A percentile compares a stretch with the other conserved stretches of the same genome.
Evolutionary conservation across 1,140 invertebrate species (phyloP).

Genomic region (Leptopilina clavipes): DNA sequence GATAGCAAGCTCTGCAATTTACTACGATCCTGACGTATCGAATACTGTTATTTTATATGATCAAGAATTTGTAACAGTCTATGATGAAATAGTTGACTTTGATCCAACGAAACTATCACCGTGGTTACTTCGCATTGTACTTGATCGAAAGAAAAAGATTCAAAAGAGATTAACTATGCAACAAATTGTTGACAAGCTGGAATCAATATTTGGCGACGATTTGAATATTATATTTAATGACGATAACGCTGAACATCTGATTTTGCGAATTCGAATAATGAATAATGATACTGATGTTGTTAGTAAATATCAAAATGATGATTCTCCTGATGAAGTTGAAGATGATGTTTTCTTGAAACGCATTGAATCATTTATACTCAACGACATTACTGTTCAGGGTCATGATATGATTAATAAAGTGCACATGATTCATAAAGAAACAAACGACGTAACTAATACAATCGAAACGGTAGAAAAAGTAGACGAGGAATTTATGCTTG

Average conservation of each 20-base stretch:
- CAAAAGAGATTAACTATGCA: conserved; percentile 99
- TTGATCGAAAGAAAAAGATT: conserved; percentile 99
- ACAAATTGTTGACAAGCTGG: conserved; percentile 99
- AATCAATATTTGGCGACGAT: conserved; percentile 98
- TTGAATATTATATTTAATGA: conserved; percentile 99
- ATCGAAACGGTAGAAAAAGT: conserved; percentile 86
- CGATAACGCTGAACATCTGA: conserved; percentile 99
- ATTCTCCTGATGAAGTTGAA: conserved; percentile 99
- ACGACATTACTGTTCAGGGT: conserved; percentile 95
- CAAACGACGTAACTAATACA: too few species aligned
- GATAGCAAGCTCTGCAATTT: conserved; percentile 99
- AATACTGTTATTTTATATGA: conserved; percentile 99
- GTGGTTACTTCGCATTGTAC: conserved; percentile 98
- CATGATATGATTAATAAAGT: conserved; percentile 95
- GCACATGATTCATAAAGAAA: conserved; percentile 92
- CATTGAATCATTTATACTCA: conserved; percentile 99
- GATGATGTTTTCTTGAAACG: conserved; percentile 99
- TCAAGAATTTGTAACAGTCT: conserved; percentile 99
- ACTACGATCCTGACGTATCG: conserved; percentile 99
- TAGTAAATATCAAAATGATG: too few species aligned
- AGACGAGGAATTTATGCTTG: conserved; percentile 98
- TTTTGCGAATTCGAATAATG: conserved; percentile 99
- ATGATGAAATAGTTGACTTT: conserved; percentile 99
- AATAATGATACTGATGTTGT: conserved; percentile 95
- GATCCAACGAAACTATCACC: conserved; percentile 97